phyloP scores from a whole-genome alignment of 2,888 invertebrate genomes.

The Falcaria lacertinaria region DNA sequence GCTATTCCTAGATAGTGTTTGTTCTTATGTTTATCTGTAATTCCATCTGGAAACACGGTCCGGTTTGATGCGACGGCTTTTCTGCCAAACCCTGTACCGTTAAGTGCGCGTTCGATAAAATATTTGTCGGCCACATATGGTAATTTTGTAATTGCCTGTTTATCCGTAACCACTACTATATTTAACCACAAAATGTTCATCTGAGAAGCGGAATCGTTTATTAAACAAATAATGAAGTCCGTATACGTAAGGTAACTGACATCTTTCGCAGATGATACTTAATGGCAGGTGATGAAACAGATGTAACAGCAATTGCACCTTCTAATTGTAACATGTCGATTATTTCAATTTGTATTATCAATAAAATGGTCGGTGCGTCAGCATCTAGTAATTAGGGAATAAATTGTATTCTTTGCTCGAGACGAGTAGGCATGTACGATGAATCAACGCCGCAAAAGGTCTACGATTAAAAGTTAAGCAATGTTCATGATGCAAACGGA shows the following conservation, averaged over 20 bases:
- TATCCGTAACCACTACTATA: slow-evolving; percentile 47
- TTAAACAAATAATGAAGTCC: slow-evolving; percentile 39
- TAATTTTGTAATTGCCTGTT: slow-evolving; percentile 65
- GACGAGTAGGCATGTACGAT: slow-evolving; percentile 23
- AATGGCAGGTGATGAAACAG: slow-evolving; percentile 10
- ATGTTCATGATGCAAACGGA: slow-evolving; percentile 31
- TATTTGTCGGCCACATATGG: slow-evolving; percentile 51
- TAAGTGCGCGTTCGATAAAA: slow-evolving; percentile 56
- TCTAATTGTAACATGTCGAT: slow-evolving; percentile 12
- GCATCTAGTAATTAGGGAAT: slow-evolving; percentile 17
- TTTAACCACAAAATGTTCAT: slow-evolving; percentile 35
- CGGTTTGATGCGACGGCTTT: slow-evolving; percentile 35
- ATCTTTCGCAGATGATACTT: slow-evolving; percentile 16
- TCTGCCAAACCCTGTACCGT: slow-evolving; percentile 45
- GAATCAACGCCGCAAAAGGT: slow-evolving; percentile 32
- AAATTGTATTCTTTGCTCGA: slow-evolving; percentile 10
- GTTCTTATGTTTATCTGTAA: slow-evolving; percentile 24
- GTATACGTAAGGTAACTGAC: slow-evolving; percentile 17
- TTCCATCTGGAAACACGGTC: slow-evolving; percentile 28
- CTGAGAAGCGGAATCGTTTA: slow-evolving; percentile 32
- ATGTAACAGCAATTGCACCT: slow-evolving; percentile 15
- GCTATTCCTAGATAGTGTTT: slow-evolving; percentile 32
- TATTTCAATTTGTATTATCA: slow-evolving; percentile 23
- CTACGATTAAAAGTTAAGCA: slow-evolving; percentile 30
- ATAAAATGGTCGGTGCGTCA: slow-evolving; percentile 25